These are phyloP conservation scores for Tamias sibiricus DNA, from an alignment of 2,113 vertebrate species.

Conservation along the genomic window DNA sequence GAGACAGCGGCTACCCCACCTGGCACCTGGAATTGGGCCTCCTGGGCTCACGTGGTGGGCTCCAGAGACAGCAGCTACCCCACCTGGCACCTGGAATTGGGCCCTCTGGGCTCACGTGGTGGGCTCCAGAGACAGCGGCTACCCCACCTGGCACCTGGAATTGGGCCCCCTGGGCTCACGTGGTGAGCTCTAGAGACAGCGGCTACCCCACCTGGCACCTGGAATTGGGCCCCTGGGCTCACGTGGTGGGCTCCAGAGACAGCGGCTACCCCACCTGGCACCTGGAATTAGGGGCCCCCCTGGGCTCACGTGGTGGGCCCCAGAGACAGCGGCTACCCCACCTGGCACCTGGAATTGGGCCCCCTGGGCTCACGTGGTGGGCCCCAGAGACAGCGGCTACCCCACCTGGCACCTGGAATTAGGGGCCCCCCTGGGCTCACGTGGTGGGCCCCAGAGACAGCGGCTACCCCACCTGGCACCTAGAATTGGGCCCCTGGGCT, in stretches of 20 bases:
- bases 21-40: rapidly evolving
- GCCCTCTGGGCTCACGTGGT: rapidly evolving
- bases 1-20: background rate
- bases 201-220: background rate
- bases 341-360: background rate
- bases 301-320: rapidly evolving
- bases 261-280: background rate
- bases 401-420: rapidly evolving
- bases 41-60: rapidly evolving
- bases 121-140: background rate
- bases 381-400: background rate
- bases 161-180: rapidly evolving
- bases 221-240: background rate
- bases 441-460: background rate
- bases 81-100: background rate
- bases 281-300: rapidly evolving
- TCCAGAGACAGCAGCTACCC: background rate
- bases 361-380: rapidly evolving
- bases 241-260: rapidly evolving
- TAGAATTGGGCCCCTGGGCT: rapidly evolving
- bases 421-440: rapidly evolving
- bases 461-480: background rate
- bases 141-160: background rate
- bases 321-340: background rate
- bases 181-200: background rate